Base-by-base conservation (phyloP, 2,113 vertebrate genomes). In the Carassius gibelio region DNA sequence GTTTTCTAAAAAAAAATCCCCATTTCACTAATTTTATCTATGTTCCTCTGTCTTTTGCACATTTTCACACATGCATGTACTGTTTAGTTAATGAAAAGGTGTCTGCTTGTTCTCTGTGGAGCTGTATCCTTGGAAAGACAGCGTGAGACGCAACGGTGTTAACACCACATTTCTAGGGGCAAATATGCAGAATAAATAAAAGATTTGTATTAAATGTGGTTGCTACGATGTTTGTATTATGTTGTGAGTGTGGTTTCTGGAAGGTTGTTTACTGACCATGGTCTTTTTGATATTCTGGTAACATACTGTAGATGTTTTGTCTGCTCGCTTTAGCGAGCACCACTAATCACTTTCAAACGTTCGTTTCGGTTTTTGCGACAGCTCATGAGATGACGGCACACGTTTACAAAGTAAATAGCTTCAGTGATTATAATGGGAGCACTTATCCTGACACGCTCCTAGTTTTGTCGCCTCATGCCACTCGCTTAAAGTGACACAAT, bases 111-210 rank as follows among this genome's bases (percentile, higher is more conserved):
- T 74, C 86, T 87, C 5, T 8, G 78, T 87, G 17, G 71, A 75
- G 64, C 2, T 2, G 1, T 21, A 57, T 45, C 59, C 48, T 68
- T 64, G 76, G 84, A 81, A 36, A 64, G 21, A 62, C 36, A 11
- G 13, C 3, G 4, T 26, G 38, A 83, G 78, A 74, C 72, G 34
- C 82, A 83, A n/a, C 50, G 23, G 61, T 61, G 38, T n/a, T 85
- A 74, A 86, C 83, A 19, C 74, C 83, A 45, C 71, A 84, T 88
- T 77, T 86, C 71, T 34, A 8, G 69, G 82, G 8, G 66, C 77
- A 79, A 79, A 83, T 36, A 69, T 62, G 14, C 48, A 52, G 62
- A 48, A 88, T 88, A 87, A 30, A 30, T 26, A 26, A 26, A 26
- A 26, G 26, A 26, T 26, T 26, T 26, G 26, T 26, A 26, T 26